A percentile compares a stretch with the other conserved stretches of the same genome.
phyloP scores from a whole-genome alignment of 2,797 vertebrate genomes.

The Oceanodroma leucorhoa region DNA sequence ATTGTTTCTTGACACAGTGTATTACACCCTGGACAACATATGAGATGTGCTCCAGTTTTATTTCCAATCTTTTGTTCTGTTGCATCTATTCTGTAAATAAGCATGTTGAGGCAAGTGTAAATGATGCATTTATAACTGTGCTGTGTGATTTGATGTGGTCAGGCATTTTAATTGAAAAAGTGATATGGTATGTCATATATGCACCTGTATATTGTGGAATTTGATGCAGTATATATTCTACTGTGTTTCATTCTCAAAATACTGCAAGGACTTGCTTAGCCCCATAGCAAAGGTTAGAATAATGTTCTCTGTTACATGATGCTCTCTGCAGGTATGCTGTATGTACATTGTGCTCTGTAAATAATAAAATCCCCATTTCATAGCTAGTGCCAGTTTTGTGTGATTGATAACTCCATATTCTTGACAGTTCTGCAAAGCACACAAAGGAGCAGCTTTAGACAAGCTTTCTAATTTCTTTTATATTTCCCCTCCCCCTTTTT shows the following conservation, averaged over 20 bases:
- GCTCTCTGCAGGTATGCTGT: neutral
- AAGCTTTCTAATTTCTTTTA: neutral
- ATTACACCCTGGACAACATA: neutral
- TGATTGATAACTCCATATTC: neutral
- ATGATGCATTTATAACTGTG: neutral
- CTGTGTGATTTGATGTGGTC: neutral
- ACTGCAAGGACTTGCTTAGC: neutral
- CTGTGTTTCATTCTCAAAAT: neutral
- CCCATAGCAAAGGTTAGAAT: neutral
- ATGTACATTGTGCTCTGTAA: neutral
- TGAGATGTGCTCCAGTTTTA: neutral
- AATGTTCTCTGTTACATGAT: neutral
- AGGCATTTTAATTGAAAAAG: neutral
- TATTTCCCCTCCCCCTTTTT: neutral
- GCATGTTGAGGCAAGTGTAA: neutral
- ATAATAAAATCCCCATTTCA: slow-evolving; percentile 9
- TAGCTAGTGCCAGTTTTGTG: neutral
- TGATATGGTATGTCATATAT: neutral
- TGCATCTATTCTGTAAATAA: neutral
- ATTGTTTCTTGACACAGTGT: neutral
- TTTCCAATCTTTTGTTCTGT: neutral
- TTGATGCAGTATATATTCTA: neutral
- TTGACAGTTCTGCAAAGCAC: slow-evolving; percentile 6
- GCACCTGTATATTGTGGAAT: neutral
- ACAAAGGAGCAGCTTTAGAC: neutral